Evolutionary conservation across 1,140 invertebrate genomes (phyloP).

Genomic region (Pachyrhynchus sulphureomaculatus): DNA sequence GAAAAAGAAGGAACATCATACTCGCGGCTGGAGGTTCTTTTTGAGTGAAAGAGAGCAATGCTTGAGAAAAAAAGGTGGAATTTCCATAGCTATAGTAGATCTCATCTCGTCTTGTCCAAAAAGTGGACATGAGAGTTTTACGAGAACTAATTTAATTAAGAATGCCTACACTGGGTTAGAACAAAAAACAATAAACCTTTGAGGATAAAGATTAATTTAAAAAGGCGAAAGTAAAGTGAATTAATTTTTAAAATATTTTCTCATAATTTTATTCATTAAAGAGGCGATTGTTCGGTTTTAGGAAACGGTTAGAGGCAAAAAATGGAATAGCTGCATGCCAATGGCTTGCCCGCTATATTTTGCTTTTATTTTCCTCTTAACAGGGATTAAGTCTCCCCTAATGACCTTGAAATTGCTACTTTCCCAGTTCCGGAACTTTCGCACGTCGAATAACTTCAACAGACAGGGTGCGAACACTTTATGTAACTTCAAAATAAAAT

Average conservation of each 20-base stretch:
- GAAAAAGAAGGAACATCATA: too few relatives aligned
- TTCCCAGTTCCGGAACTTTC: conserved; percentile 2
- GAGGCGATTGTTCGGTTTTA: conserved; percentile 2
- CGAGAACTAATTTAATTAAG: too few relatives aligned
- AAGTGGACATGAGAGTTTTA: too few relatives aligned
- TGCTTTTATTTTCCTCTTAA: conserved; percentile 37
- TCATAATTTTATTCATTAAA: conserved; percentile 32
- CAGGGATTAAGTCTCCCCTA: conserved; percentile 34
- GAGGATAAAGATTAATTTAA: neutral
- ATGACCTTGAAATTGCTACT: conserved; percentile 36
- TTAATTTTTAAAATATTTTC: conserved; percentile 18
- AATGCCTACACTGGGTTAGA: too few relatives aligned
- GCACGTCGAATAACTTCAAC: neutral
- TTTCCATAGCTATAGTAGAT: too few relatives aligned
- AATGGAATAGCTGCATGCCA: conserved; percentile 20
- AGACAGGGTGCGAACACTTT: neutral
- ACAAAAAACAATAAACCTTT: neutral
- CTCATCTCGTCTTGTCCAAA: too few relatives aligned
- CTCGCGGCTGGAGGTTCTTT: too few relatives aligned
- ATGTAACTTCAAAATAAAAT: neutral
- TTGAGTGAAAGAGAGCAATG: too few relatives aligned
- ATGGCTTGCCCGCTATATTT: conserved; percentile 27
- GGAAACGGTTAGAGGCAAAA: conserved; percentile 8
- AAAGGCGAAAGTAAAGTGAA: conserved; percentile 2
- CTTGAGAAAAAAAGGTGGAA: too few relatives aligned